Base-by-base conservation (phyloP, 2,797 vertebrate species). In the Cyclura pinguis region DNA sequence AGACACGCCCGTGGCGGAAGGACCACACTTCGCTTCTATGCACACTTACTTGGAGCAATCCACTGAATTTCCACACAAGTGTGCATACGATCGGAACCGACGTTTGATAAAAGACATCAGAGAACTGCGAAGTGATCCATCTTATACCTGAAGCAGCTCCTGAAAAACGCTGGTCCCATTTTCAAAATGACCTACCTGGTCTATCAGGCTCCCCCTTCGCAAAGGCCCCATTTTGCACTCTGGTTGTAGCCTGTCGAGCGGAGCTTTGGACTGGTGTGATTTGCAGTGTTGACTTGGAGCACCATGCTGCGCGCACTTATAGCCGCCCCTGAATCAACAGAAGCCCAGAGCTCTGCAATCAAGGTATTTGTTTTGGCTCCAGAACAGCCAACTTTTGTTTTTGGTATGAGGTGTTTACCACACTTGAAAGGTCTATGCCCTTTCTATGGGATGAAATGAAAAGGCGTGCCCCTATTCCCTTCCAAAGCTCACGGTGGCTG, bases 141-240 rank as follows among this genome's bases (percentile, higher is more conserved):
- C 35, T 27, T 73, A 50, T 42, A 38, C 32, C 18, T 32, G 6
- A 74, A 76, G 24, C 27, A 83, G 12, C 2, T 80, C 42, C 14
- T 14, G 29, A 32, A 35, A 55, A 8, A 35, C 32, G 18, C 47
- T 90, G 12, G 1, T 73, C 52, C 55, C 8, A 0, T 38, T 81
- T 73, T 32, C n/a, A 4, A 57, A 84, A 64, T 24, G 62, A 59
- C 80, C 57, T 91, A 91, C 90, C 90, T 91, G 90, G 12, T 86
- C 86, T 6, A 91, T 88, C 50, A 91, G 38, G 27, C 90, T 91
- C 84, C 90, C 86, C 72, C 86, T 83, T 47, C 90, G 90, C 47
- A 88, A 84, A 84, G 86, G 90, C 16, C 90, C 90, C 90, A 91
- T 91, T 77, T 69, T 42, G 59, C 4, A n/a, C n/a, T 38, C 73